Conservation (phyloP, 2,888 invertebrate species). For the Dastarcus helophoroides region DNA sequence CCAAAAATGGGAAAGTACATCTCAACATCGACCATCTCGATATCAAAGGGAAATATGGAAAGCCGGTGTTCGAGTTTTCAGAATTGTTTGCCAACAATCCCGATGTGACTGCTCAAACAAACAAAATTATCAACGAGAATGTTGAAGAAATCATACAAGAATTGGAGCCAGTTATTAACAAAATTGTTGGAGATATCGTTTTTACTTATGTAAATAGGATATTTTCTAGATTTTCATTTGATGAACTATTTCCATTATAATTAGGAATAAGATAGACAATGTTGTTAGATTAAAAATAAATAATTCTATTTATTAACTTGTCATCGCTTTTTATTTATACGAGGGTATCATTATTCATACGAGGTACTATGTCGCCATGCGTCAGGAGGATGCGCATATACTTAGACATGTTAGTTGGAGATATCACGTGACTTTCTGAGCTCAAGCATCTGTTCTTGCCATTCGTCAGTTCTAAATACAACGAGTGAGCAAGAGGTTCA, state of each 20-base stretch:
- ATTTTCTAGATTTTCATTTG: conserved; percentile 41
- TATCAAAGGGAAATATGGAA: conserved; percentile 7
- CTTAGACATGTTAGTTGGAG: too few species aligned
- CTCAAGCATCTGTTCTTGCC: too few species aligned
- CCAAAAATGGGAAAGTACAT: conserved; percentile 7
- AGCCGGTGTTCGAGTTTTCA: conserved; percentile 7
- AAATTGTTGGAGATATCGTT: conserved; percentile 41
- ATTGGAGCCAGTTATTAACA: conserved; percentile 30
- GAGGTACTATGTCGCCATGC: too few species aligned
- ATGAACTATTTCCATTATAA: conserved; percentile 38
- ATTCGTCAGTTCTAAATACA: too few species aligned
- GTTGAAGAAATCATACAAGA: conserved; percentile 8
- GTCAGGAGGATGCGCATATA: too few species aligned
- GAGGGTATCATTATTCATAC: too few species aligned
- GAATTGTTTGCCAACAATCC: conserved; percentile 8
- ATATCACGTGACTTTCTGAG: too few species aligned
- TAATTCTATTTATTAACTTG: too few species aligned
- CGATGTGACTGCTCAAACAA: conserved; percentile 8
- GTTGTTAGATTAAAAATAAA: too few species aligned
- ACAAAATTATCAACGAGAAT: conserved; percentile 10
- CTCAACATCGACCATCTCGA: conserved; percentile 6
- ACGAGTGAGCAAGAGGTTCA: too few species aligned
- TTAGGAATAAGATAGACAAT: too few species aligned
- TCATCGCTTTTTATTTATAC: too few species aligned
- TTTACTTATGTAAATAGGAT: conserved; percentile 42